phyloP scores from a whole-genome alignment of 2,888 invertebrate species.

The Lacanobia oleracea region DNA sequence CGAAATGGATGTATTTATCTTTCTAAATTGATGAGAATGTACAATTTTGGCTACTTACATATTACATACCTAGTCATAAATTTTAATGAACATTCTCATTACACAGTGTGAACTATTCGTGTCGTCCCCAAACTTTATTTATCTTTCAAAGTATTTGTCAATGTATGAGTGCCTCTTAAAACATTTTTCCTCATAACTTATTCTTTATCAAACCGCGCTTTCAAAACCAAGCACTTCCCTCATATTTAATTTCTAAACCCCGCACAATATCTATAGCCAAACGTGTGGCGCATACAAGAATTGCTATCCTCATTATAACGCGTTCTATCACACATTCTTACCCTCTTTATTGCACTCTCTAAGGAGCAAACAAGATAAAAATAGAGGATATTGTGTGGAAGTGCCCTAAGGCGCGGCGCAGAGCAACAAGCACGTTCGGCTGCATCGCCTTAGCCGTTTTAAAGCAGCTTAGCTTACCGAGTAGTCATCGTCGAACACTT shows the following conservation, averaged over 20 bases:
- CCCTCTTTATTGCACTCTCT: conserved; percentile 44
- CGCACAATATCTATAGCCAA: conserved; percentile 32
- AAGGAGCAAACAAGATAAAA: conserved; percentile 61
- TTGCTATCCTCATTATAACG: conserved; percentile 47
- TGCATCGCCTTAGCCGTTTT: conserved; percentile 68
- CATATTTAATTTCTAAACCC: conserved; percentile 32
- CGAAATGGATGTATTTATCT: background rate
- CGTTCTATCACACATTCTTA: conserved; percentile 52
- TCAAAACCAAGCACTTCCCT: background rate
- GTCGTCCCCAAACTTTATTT: background rate
- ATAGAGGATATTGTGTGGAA: conserved; percentile 56
- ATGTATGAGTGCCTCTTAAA: background rate
- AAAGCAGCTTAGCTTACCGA: conserved; percentile 69
- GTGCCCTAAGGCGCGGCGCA: conserved; percentile 65
- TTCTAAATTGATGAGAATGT: too few species aligned
- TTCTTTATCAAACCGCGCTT: background rate
- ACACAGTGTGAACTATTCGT: too few species aligned
- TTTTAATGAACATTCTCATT: too few species aligned
- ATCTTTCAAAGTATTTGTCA: background rate
- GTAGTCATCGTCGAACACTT: conserved; percentile 66
- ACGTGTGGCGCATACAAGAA: conserved; percentile 49
- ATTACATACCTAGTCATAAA: too few species aligned
- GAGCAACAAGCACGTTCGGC: conserved; percentile 72
- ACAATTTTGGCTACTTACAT: too few species aligned
- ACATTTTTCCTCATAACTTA: background rate